Evolutionary conservation across 2,113 vertebrate species (phyloP).

Genomic region (Proterorhinus semilunaris): DNA sequence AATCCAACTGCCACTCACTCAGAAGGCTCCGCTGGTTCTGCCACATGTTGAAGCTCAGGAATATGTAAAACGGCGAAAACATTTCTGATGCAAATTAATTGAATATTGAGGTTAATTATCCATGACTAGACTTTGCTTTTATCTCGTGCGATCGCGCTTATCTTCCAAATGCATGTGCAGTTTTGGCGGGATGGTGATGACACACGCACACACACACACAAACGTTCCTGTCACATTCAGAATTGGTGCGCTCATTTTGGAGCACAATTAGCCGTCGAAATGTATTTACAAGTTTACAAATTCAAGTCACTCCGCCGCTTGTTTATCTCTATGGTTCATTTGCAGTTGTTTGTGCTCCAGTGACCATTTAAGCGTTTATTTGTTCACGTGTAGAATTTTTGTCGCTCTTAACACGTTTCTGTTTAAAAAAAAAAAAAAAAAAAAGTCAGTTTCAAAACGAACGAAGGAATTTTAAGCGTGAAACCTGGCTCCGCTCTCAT

Average conservation of each 20-base stretch:
- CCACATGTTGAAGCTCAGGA: background rate
- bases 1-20: background rate
- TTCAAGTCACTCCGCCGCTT: too few relatives aligned
- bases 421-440: too few relatives aligned
- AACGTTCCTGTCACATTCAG: background rate
- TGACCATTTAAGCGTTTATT: too few relatives aligned
- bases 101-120: conserved; percentile 4
- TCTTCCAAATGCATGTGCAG: background rate
- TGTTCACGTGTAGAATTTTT: too few relatives aligned
- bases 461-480: too few relatives aligned
- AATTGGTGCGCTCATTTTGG: background rate
- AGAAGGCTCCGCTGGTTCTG: background rate
- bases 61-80: background rate
- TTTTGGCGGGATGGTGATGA: background rate
- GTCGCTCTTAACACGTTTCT: too few relatives aligned
- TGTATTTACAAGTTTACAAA: too few relatives aligned
- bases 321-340: too few relatives aligned
- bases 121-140: conserved; percentile 3
- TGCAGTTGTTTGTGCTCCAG: too few relatives aligned
- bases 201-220: background rate
- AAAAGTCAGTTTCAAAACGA: too few relatives aligned
- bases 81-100: background rate
- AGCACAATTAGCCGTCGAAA: background rate
- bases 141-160: conserved; percentile 1
- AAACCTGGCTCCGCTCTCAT: too few relatives aligned